phyloP scores from a whole-genome alignment of 2,888 invertebrate species.

The Lasioglossum figueresi region DNA sequence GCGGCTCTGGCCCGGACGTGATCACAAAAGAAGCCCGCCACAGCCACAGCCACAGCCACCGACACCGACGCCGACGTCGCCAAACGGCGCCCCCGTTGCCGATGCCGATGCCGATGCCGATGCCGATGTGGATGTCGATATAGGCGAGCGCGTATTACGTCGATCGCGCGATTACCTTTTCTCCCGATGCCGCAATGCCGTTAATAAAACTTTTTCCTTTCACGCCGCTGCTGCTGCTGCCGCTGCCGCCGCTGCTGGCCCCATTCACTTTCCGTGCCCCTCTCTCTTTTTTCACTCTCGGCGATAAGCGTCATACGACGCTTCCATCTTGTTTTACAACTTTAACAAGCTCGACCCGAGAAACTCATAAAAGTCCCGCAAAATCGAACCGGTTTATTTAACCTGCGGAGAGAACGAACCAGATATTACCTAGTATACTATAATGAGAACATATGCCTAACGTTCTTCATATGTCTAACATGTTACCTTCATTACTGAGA shows the following conservation, averaged over 20 bases:
- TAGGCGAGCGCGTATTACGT: neutral
- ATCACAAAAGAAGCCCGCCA: slow-evolving; percentile 21
- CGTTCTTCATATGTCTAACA: too few relatives aligned
- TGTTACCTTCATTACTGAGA: too few relatives aligned
- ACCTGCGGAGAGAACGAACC: neutral
- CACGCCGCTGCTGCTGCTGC: neutral
- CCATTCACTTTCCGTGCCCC: slow-evolving; percentile 16
- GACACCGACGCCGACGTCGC: neutral
- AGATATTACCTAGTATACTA: neutral
- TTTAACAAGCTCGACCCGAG: neutral
- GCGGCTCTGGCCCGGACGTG: slow-evolving; percentile 13
- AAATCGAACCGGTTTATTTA: slow-evolving; percentile 5
- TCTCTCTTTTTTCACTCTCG: neutral
- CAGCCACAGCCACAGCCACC: neutral
- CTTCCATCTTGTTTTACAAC: slow-evolving; percentile 17
- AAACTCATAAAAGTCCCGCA: neutral
- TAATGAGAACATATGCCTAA: too few relatives aligned
- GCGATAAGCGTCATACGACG: neutral
- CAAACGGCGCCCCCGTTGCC: neutral
- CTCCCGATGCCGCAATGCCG: slow-evolving; percentile 8
- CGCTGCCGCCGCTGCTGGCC: neutral
- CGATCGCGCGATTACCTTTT: slow-evolving; percentile 25
- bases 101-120: neutral
- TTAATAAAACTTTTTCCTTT: slow-evolving; percentile 27
- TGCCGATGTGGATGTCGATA: too few relatives aligned